Base-by-base conservation (phyloP, 2,797 vertebrate species). In the Gastrophryne carolinensis region DNA sequence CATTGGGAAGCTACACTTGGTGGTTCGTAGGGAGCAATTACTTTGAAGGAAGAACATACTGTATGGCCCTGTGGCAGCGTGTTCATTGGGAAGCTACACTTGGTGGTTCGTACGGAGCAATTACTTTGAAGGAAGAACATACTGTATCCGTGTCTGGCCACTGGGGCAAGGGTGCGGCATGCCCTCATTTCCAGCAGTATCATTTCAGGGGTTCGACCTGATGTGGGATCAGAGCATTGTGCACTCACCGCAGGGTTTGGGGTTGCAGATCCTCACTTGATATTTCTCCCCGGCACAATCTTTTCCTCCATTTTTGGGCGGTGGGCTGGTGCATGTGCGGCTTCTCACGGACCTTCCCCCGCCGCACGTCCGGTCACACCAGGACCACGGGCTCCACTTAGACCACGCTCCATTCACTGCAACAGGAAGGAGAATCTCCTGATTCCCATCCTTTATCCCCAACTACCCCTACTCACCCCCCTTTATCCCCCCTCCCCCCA, bases 331-430 rank as follows among this genome's bases (percentile, higher is more conserved):
- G 76, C 95, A 97, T 60, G 91, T 91, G 58, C 93, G 91, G 0
- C 90, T 95, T 39, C 94, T 92, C 29, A 94, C 81, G 1, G 95
- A 93, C 24, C 86, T 92, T 0, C 96, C 96, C 0, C 94, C 93
- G 0, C 92, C 93, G 0, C 96, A 98, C 2, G 79, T 85, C 19
- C 92, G 91, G 84, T 95, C 95, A 72, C 95, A 97, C 79, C 80
- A 92, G 2, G 96, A 95, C 95, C 95, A 97, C 1, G 92, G 89
- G 72, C 94, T 94, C 95, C 95, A 98, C 19, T 82, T 88, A 4
- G 95, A 94, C 96, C 95, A 97, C 17, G 87, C 85, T 3, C 95
- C 95, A 0, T 95, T 87, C 82, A 94, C 96, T 96, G 79, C 0
- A 10, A 11, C 3, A 5, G 21, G 5, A 13, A 4, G 17, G 5